Base-by-base conservation (phyloP, 2,113 vertebrate genomes). In the Gavia stellata region DNA sequence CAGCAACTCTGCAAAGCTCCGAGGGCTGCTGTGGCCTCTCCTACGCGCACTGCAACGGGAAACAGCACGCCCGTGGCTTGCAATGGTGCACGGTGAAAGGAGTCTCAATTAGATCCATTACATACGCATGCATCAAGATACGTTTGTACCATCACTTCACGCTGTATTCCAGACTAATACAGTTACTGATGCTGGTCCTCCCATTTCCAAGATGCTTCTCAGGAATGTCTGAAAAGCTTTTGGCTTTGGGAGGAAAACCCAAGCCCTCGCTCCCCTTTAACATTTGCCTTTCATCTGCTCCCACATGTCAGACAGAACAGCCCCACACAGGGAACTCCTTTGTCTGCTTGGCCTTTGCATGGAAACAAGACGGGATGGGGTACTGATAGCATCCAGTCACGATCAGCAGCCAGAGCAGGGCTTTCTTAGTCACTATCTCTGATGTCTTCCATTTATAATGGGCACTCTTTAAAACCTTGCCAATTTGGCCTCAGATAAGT, bases 71-170 rank as follows among this genome's bases (percentile, higher is more conserved):
- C 62, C 2, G 0, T 2, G 33, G 24, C 28, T 36, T 10, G 50
- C 66, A 24, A 6, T 2, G 19, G 18, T 1, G 17, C 40, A 3
- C 10, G 1, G 42, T 9, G 75, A 53, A 7, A 24, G 1, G 29
- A 50, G 28, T 9, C 19, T 23, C 75, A 5, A 0, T 14, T 1
- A 9, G 20, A 23, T 8, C 73, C 26, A 1, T 16, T 8, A 5
- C 23, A 38, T 4, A 17, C 2, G 0, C 9, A 1, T 1, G 6
- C 53, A 29, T 10, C 19, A 6, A 31, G 40, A 13, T 6, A 10
- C 3, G 0, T 28, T 11, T 24, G 50, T 14, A 38, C 56, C 70
- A 29, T 19, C 47, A 4, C 36, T 31, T 47, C n/a, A 19, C 15
- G 1, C 47, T 2, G 2, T 6, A 26, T 23, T 34, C 42, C 75